Evolutionary conservation across 2,113 vertebrate species (phyloP).

Genomic region (Parotia lawesii): DNA sequence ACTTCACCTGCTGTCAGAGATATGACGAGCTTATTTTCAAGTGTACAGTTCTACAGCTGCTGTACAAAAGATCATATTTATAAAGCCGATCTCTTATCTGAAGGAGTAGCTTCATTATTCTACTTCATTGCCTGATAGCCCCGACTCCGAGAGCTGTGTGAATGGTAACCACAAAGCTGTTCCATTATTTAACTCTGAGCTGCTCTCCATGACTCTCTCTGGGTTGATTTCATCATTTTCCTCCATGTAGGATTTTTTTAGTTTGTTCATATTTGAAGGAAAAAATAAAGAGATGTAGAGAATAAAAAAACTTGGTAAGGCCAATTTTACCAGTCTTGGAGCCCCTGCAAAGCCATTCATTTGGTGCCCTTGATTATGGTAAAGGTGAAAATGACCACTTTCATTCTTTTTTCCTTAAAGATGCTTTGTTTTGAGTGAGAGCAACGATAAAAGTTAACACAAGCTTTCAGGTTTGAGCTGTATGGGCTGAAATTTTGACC

Average conservation of each 20-base stretch:
- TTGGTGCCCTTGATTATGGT: slow-evolving; percentile 28
- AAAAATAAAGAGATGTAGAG: slow-evolving; percentile 31
- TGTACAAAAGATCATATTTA: slow-evolving; percentile 69
- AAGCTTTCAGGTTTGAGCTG: not conserved
- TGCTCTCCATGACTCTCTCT: slow-evolving; percentile 63
- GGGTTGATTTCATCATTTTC: slow-evolving; percentile 58
- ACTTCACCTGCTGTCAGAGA: slow-evolving; percentile 65
- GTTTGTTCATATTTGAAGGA: slow-evolving; percentile 52
- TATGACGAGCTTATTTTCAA: slow-evolving; percentile 66
- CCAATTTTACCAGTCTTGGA: slow-evolving; percentile 5
- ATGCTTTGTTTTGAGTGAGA: slow-evolving; percentile 37
- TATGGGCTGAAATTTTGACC: not conserved
- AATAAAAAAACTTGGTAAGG: slow-evolving; percentile 31
- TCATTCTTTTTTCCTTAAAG: not conserved
- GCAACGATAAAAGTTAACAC: slow-evolving; percentile 7
- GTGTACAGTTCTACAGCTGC: slow-evolving; percentile 59
- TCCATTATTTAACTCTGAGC: slow-evolving; percentile 65
- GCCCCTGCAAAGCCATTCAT: slow-evolving; percentile 30
- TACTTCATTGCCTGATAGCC: slow-evolving; percentile 64
- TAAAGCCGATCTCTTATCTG: slow-evolving; percentile 66
- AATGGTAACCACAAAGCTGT: slow-evolving; percentile 65
- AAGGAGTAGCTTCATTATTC: slow-evolving; percentile 67
- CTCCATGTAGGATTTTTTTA: slow-evolving; percentile 40
- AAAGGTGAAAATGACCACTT: slow-evolving; percentile 6
- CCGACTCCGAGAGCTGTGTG: slow-evolving; percentile 48